Base-by-base conservation (phyloP, 2,888 invertebrate species). In the Scrobipalpa costella region DNA sequence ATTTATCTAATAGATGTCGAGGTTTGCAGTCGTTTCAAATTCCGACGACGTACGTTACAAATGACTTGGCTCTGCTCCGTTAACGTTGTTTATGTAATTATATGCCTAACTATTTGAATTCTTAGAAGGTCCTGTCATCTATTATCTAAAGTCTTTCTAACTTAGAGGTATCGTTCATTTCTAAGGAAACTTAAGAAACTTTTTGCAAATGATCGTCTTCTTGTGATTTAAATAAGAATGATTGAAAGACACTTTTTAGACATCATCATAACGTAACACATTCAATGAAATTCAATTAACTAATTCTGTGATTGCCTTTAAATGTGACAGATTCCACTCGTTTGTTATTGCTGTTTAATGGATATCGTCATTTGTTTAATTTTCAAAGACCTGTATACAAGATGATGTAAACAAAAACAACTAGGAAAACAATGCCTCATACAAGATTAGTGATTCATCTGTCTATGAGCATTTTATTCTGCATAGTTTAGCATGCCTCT, bases 381-480 rank as follows among this genome's bases (percentile, higher is more conserved):
- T 78, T 81, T 78, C 69, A 73, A 75, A 40, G 52, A 74, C 77
- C 75, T 85, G 78, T 80, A 67, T 73, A 71, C 77, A 71, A 70
- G 70, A 71, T 78, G 76, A 71, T 71, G 69, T 76, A 71, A 78
- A 76, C 76, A 74, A 81, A 84, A 88, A 86, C 87, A 86, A 86
- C 85, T 71, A 70, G 71, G 73, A 80, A 83, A 87, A 89, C 89
- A 90, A 88, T 88, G 75, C 78, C 74, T 78, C 78, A 83, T 83
- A 81, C 80, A 21, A 79, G 72, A 72, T 34, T 74, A 81, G 73
- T 87, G 85, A 86, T 77, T 88, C 85, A 86, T 76, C 73, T 75
- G 74, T 77, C 80, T 73, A 74, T 71, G 78, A 74, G 78, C 77
- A 74, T 81, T 77, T 73, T 77, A 72, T 79, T 72, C 74, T 72